phyloP scores from a whole-genome alignment of 1,140 invertebrate species.

The Rhyzopertha dominica region DNA sequence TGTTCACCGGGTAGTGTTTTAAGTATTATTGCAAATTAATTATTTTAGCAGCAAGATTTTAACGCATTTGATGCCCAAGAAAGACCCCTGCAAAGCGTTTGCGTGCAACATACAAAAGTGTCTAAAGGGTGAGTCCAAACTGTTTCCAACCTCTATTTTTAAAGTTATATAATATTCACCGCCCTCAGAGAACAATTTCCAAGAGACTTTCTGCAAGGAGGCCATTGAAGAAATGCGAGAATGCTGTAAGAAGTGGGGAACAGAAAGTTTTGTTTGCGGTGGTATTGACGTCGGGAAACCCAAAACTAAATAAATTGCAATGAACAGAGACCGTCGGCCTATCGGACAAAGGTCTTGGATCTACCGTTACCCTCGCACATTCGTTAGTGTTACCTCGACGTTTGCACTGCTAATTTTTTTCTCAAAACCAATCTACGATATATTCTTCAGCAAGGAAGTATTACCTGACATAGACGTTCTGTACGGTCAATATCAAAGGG shows the following conservation, averaged over 20 bases:
- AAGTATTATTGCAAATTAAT: no score
- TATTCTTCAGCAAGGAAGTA: constrained; percentile 45
- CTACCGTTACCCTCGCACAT: constrained; percentile 51
- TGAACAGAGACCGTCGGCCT: constrained; percentile 36
- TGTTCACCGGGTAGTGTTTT: no score
- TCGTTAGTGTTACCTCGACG: constrained; percentile 48
- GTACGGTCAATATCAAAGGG: not conserved
- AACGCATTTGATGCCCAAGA: constrained; percentile 36
- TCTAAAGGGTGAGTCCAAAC: constrained; percentile 55
- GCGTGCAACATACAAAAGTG: constrained; percentile 74
- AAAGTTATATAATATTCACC: constrained; percentile 21
- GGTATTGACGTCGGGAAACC: constrained; percentile 58
- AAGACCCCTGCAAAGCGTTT: constrained; percentile 69
- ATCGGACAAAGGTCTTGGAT: constrained; percentile 44
- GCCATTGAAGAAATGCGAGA: constrained; percentile 59
- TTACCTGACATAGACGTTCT: constrained; percentile 25
- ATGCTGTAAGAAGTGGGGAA: constrained; percentile 60
- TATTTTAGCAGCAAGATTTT: no score
- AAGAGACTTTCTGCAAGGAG: constrained; percentile 56
- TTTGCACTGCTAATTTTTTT: constrained; percentile 54
- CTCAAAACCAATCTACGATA: constrained; percentile 65
- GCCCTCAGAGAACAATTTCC: constrained; percentile 60
- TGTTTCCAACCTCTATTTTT: constrained; percentile 4
- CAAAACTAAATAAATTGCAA: constrained; percentile 21
- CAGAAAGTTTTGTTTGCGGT: constrained; percentile 56